Base-by-base conservation (phyloP, 2,888 invertebrate genomes). In the Drosophila buzzatii region DNA sequence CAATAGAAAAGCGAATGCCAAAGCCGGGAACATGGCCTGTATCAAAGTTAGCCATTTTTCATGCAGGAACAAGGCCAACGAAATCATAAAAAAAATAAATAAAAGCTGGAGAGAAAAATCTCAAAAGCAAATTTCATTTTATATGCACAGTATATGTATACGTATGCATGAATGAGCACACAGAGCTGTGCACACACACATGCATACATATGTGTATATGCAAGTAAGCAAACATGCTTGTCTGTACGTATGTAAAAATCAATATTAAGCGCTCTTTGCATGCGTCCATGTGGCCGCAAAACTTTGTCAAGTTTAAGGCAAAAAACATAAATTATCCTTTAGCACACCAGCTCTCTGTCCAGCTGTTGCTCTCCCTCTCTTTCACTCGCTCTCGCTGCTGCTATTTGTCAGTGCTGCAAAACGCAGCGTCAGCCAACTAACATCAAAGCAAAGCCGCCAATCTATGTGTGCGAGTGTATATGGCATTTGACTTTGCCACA, bases 231-330 rank as follows among this genome's bases (percentile, higher is more conserved):
- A 37, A 49, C 45, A 41, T 7, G 44, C 23, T 33, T 37, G 31
- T 42, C 27, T 35, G 41, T 33, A 37, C 9, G 39, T 20, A 33
- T 23, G 51, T 16, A 74, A 67, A 67, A 80, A 77, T 77, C 77
- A 80, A 77, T 77, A 77, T 51, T 42, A 62, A 62, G 37, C 56
- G 62, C 35, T n/a, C 52, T 80, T 59, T 79, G 49, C 68, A 61
- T 56, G 61, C 65, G 47, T 55, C 18, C 33, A 60, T 66, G 57
- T 56, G 73, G 62, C 76, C 73, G 55, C 73, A 82, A 73, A 51
- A 45, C 47, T 76, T 81, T 72, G 80, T 71, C 86, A 86, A 81
- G 86, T 82, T 82, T 63, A 80, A 77, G 77, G 81, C 74, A 73
- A 71, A 73, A 83, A 66, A 56, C 76, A 79, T 80, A 83, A 70